Evolutionary conservation across 2,113 vertebrate species (phyloP), one percentile per base, ranked within the genome.

Genomic region (Himantopus leucocephalus): DNA sequence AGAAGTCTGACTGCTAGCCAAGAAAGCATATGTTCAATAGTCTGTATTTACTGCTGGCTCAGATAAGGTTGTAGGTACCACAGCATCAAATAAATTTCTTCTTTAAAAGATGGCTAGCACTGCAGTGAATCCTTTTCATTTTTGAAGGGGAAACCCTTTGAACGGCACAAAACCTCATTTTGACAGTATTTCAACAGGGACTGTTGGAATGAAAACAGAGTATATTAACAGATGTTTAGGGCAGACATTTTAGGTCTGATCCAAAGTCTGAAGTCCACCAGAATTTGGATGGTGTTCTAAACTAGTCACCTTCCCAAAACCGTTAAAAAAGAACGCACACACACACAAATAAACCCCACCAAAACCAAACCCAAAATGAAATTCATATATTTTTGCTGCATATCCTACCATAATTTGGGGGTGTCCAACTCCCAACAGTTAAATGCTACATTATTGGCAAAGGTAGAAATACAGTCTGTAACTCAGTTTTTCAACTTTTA

Each of bases 1-100:
- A 92, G 78, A 82, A 90, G 48, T 68, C 91, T 92, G 82, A 96
- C 45, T 97, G 77, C 71, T 85, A 88, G 92, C 73, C 88, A 97
- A 52, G 66, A 97, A 95, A 92, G 55, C 73, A 52, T 96, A 62
- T 82, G 71, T 88, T 97, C 72, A 90, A 47, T 68, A 64, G 47
- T 35, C 35, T 72, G 62, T 89, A 55, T 86, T 93, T 92, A 95
- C 53, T 71, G 39, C 19, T 85, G 90, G 75, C 64, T 95, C 32
- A 60, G 74, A 64, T 56, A 79, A 24, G 48, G 30, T 27, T 95
- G 37, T 80, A 96, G 95, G 94, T 71, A 84, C 32, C 66, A 90
- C 39, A 82, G 41, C 34, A 81, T 64, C 55, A 90, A 94, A 74
- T 56, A 21, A 78, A 72, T 95, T 70, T 95, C 10, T 56, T 80